These are phyloP conservation scores for Xenopus petersii DNA, from an alignment of 2,797 vertebrate species.

Conservation along the genomic window DNA sequence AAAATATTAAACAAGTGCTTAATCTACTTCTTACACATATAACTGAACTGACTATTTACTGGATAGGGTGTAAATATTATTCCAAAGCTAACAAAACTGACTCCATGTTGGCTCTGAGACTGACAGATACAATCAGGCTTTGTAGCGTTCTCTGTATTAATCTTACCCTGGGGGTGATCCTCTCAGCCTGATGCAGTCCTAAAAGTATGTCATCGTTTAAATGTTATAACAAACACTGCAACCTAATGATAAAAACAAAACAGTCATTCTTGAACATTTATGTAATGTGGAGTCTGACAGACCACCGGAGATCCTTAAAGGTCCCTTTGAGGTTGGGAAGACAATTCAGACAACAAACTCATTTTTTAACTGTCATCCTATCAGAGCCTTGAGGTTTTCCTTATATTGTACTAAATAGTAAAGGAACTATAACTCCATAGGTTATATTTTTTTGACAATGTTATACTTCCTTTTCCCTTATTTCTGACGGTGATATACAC, in stretches of 20 bases:
- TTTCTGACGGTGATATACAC: no score
- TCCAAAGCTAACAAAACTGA: neutral
- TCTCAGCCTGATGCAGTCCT: neutral
- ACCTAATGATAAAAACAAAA: neutral
- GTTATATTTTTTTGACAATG: no score
- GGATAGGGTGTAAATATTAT: constrained; percentile 1
- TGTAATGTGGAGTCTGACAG: neutral
- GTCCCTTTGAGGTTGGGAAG: no score
- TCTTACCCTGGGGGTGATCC: neutral
- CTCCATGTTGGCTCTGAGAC: neutral
- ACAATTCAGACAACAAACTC: no score
- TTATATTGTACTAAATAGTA: no score
- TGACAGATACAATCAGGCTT: neutral
- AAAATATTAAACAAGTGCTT: neutral
- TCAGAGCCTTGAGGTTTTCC: no score
- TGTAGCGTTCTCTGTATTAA: neutral
- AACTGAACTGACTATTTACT: neutral
- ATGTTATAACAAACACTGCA: neutral
- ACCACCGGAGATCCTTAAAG: no score
- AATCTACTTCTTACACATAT: neutral
- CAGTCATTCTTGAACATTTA: neutral
- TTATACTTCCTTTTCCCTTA: no score
- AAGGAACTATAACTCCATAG: no score
- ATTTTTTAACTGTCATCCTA: no score
- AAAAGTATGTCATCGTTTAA: neutral